These are phyloP conservation scores for Gadopsis marmoratus DNA, from an alignment of 2,797 vertebrate genomes.

Conservation along the genomic window DNA sequence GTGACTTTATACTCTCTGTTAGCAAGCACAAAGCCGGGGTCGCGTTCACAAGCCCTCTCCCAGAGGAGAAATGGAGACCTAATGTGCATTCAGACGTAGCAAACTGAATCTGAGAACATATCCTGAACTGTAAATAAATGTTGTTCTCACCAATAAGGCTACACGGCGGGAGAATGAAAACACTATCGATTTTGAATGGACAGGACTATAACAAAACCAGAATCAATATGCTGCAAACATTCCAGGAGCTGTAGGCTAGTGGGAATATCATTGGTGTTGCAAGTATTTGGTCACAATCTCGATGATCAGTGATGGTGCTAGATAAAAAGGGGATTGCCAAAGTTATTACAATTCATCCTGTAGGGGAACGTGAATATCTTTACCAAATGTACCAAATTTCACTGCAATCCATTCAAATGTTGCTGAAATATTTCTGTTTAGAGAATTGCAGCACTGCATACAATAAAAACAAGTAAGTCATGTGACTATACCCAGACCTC, in stretches of 20 bases:
- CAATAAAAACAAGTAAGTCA: not conserved
- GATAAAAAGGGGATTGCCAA: not conserved
- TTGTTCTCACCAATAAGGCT: conserved; percentile 6
- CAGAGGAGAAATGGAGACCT: conserved; percentile 33
- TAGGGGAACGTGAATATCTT: not conserved
- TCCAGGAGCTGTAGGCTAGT: not conserved
- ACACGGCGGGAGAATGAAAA: not conserved
- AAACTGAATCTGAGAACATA: conserved; percentile 35
- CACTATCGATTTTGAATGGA: conserved; percentile 29
- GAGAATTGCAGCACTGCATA: not conserved
- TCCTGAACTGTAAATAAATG: conserved; percentile 16
- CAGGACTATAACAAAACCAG: conserved; percentile 3
- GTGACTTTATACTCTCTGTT: conserved; percentile 72
- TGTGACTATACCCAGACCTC: conserved; percentile 9
- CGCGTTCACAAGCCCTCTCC: conserved; percentile 22
- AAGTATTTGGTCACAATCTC: not conserved
- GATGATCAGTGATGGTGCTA: not conserved
- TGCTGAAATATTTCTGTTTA: not conserved
- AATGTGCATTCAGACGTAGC: conserved; percentile 54
- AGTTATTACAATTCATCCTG: not conserved
- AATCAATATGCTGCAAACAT: conserved; percentile 23
- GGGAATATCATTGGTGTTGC: not conserved
- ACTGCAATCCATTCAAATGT: not conserved
- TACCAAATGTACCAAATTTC: not conserved
- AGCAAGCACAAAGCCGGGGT: conserved; percentile 46